Conservation (phyloP, 2,888 invertebrate species). For the Coecobrya sp. region DNA sequence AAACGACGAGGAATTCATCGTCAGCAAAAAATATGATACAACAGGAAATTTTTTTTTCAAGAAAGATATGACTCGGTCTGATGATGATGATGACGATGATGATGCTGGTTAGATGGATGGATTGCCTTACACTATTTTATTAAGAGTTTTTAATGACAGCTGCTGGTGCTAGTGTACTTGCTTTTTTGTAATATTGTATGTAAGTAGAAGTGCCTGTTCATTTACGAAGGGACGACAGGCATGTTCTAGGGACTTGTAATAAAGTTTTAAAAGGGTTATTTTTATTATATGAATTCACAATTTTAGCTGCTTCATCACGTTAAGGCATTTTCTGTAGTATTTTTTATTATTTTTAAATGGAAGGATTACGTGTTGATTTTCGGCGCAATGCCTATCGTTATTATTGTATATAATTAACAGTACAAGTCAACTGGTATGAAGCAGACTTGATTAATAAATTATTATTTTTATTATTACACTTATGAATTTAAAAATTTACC, state of each 20-base stretch:
- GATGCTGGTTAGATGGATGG: conserved; percentile 65
- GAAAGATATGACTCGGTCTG: conserved; percentile 40
- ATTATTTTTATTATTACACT: not conserved
- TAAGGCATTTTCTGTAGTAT: not conserved
- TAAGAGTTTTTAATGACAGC: conserved; percentile 77
- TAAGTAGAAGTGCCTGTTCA: conserved; percentile 69
- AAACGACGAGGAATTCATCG: conserved; percentile 54
- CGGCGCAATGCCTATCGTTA: conserved; percentile 62
- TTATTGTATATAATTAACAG: conserved; percentile 18
- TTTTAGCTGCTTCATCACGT: conserved; percentile 17
- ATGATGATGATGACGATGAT: conserved; percentile 51
- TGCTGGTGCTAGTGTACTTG: conserved; percentile 65
- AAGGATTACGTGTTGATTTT: conserved; percentile 51
- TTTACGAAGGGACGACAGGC: conserved; percentile 17
- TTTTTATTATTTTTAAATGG: conserved; percentile 35
- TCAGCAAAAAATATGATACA: conserved; percentile 64
- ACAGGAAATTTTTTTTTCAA: conserved; percentile 14
- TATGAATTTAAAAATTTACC: not conserved
- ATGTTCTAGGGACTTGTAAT: conserved; percentile 32
- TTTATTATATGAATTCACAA: not conserved
- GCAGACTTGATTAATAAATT: too few relatives aligned
- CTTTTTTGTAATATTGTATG: not conserved
- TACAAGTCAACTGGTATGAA: conserved; percentile 16
- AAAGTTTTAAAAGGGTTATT: conserved; percentile 13
- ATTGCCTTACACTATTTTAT: conserved; percentile 72